A percentile compares a stretch with the other conserved stretches of the same genome.
These are phyloP conservation scores for Dendrolimus kikuchii DNA, from an alignment of 1,140 invertebrate species.

Conservation along the genomic window DNA sequence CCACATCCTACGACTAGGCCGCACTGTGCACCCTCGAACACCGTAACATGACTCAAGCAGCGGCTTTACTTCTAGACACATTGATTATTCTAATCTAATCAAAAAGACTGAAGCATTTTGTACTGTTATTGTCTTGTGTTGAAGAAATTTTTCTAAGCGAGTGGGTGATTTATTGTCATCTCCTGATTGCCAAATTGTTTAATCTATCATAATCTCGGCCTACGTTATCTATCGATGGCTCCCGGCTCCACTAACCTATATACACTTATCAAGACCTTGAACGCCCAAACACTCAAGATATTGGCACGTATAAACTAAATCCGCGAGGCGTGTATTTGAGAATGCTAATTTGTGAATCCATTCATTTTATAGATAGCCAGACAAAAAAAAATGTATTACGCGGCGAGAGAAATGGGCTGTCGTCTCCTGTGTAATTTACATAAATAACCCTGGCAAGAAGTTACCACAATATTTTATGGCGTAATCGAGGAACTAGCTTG, in stretches of 20 bases:
- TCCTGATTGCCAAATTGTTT: neutral
- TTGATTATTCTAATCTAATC: too few relatives aligned
- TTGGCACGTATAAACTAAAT: slow-evolving; percentile 22
- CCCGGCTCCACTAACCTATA: slow-evolving; percentile 18
- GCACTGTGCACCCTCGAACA: too few relatives aligned
- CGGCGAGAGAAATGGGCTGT: slow-evolving; percentile 9
- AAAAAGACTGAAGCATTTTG: too few relatives aligned
- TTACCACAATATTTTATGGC: slow-evolving; percentile 9
- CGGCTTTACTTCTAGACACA: too few relatives aligned
- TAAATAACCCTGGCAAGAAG: slow-evolving; percentile 6
- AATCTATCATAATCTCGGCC: neutral
- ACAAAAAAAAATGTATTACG: neutral
- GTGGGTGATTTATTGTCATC: too few relatives aligned
- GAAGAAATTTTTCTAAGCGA: too few relatives aligned
- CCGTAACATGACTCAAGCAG: too few relatives aligned
- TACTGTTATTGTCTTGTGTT: too few relatives aligned
- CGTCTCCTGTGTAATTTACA: slow-evolving; percentile 15
- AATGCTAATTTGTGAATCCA: slow-evolving; percentile 25
- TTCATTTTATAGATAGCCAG: slow-evolving; percentile 17
- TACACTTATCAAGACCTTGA: slow-evolving; percentile 24
- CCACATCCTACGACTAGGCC: too few relatives aligned
- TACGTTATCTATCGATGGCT: neutral
- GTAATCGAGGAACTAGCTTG: slow-evolving; percentile 11
- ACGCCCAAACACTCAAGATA: slow-evolving; percentile 15
- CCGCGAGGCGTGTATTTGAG: slow-evolving; percentile 17